These are phyloP conservation scores for Puffinus mauretanicus DNA, from an alignment of 2,113 vertebrate genomes.

Conservation along the genomic window DNA sequence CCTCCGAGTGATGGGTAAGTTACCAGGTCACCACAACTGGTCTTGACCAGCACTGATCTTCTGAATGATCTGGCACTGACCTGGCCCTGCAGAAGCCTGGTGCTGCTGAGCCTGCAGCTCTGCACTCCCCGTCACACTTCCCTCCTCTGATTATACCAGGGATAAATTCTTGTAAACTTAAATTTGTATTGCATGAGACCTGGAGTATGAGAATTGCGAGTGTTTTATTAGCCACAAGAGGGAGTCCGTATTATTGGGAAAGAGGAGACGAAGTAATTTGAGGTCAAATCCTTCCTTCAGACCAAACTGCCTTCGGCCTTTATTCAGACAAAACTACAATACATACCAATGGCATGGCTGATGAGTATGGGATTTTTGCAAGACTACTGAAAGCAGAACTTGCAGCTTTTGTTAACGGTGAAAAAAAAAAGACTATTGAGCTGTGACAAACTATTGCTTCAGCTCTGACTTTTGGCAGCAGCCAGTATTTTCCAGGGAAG, in stretches of 20 bases:
- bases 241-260: background rate
- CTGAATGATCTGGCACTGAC: background rate
- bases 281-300: background rate
- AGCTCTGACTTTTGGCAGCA: background rate
- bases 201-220: fast-evolving
- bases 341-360: fast-evolving
- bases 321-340: background rate
- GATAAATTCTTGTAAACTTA: fast-evolving
- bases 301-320: background rate
- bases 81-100: background rate
- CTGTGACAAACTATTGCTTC: background rate
- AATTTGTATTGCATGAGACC: fast-evolving
- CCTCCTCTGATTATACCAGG: fast-evolving
- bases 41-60: background rate
- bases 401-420: background rate
- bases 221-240: background rate
- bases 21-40: fast-evolving
- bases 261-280: fast-evolving
- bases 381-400: background rate
- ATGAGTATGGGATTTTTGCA: background rate
- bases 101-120: background rate
- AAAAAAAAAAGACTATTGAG: background rate
- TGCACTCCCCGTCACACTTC: fast-evolving
- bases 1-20: fast-evolving
- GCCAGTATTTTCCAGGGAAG: background rate